Evolutionary conservation across 2,888 invertebrate species (phyloP).

Genomic region (Ferrisia virgata): DNA sequence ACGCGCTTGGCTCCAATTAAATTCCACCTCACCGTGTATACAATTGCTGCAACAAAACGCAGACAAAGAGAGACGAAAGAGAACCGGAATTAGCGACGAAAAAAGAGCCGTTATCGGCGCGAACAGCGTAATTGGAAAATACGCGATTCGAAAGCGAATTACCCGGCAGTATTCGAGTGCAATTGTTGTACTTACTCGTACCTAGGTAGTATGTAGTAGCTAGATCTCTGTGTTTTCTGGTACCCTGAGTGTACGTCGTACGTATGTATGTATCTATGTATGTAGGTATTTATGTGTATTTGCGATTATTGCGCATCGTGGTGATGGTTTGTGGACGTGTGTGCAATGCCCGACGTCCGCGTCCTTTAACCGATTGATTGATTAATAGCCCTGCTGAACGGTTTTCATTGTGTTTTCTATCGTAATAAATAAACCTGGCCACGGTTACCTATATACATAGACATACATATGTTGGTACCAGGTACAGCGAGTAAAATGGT

Average conservation of each 20-base stretch:
- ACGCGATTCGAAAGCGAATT: conserved; percentile 19
- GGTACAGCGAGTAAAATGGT: too few relatives aligned
- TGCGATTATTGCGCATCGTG: too few relatives aligned
- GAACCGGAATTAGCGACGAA: neutral
- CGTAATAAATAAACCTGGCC: conserved; percentile 43
- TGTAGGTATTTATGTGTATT: too few relatives aligned
- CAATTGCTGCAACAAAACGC: too few relatives aligned
- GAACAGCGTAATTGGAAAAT: conserved; percentile 34
- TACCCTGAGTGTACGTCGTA: neutral
- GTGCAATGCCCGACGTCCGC: conserved; percentile 40
- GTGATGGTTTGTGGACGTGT: neutral
- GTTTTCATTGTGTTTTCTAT: conserved; percentile 44
- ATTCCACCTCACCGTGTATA: neutral
- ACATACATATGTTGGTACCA: too few relatives aligned
- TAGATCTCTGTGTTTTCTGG: neutral
- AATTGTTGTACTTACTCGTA: neutral
- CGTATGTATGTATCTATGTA: neutral
- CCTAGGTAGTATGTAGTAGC: too few relatives aligned
- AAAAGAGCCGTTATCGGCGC: conserved; percentile 29
- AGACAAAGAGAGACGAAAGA: neutral
- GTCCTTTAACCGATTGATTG: conserved; percentile 42
- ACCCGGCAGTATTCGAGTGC: neutral
- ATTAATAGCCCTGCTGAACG: conserved; percentile 40
- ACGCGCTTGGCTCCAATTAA: neutral
- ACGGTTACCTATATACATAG: too few relatives aligned